These are phyloP conservation scores for Plebejus argus DNA, from an alignment of 2,888 invertebrate species.

Conservation along the genomic window DNA sequence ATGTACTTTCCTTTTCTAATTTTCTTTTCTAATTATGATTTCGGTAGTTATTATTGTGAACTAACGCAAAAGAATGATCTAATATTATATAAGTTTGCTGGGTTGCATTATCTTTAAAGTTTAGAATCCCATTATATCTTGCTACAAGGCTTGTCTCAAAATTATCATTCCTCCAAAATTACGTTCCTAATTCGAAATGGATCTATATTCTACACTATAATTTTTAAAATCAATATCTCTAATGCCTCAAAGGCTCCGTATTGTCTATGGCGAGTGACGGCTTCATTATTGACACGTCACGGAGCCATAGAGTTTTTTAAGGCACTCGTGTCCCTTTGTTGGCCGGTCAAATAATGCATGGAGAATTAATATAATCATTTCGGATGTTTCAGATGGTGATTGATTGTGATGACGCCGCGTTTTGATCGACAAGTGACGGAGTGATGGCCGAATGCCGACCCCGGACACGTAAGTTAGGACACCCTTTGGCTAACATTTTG, in stretches of 20 bases:
- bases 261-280: slow-evolving; percentile 63
- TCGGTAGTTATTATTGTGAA: no score
- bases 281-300: slow-evolving; percentile 77
- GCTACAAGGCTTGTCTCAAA: background rate
- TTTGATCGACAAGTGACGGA: slow-evolving; percentile 27
- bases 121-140: no score
- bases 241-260: slow-evolving; percentile 57
- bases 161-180: background rate
- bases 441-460: background rate
- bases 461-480: background rate
- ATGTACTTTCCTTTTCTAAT: no score
- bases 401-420: slow-evolving; percentile 72
- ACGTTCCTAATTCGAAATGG: background rate
- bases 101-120: no score
- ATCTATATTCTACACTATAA: background rate
- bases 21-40: no score
- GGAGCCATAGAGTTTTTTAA: slow-evolving; percentile 57
- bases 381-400: slow-evolving; percentile 75
- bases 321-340: slow-evolving; percentile 71
- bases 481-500: background rate
- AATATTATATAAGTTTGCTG: no score
- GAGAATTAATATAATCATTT: slow-evolving; percentile 77
- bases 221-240: slow-evolving; percentile 31
- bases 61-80: no score
- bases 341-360: slow-evolving; percentile 75